These are phyloP conservation scores for Liasis olivaceus DNA, from an alignment of 2,797 vertebrate genomes.

Conservation along the genomic window DNA sequence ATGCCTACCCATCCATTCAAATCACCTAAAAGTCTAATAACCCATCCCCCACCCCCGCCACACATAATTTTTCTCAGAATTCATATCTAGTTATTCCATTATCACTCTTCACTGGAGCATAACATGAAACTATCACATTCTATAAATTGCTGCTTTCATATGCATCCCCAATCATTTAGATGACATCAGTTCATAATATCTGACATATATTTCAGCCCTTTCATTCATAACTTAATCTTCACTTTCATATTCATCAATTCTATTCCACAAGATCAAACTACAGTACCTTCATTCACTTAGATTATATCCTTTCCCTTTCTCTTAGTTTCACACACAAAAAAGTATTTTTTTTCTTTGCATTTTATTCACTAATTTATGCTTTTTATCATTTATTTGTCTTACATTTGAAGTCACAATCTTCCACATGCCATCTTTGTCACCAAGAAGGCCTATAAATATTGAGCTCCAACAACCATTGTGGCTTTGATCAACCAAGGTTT, in stretches of 20 bases:
- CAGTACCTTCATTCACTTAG: not conserved
- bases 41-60: not conserved
- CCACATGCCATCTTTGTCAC: not conserved
- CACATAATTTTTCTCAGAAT: not conserved
- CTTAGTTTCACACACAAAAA: not conserved
- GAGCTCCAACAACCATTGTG: not conserved
- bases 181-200: not conserved
- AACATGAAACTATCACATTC: not conserved
- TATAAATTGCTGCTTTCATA: not conserved
- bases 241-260: not conserved
- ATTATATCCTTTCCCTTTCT: not conserved
- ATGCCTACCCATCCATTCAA: not conserved
- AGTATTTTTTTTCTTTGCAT: not conserved
- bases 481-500: not conserved
- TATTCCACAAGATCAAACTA: not conserved
- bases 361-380: not conserved
- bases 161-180: not conserved
- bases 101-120: not conserved
- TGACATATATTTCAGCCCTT: not conserved
- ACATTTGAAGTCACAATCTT: not conserved
- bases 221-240: not conserved
- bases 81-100: not conserved
- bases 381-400: not conserved
- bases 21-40: not conserved
- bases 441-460: not conserved